These are phyloP conservation scores for Triops cancriformis DNA, from an alignment of 1,140 invertebrate species.

Conservation along the genomic window DNA sequence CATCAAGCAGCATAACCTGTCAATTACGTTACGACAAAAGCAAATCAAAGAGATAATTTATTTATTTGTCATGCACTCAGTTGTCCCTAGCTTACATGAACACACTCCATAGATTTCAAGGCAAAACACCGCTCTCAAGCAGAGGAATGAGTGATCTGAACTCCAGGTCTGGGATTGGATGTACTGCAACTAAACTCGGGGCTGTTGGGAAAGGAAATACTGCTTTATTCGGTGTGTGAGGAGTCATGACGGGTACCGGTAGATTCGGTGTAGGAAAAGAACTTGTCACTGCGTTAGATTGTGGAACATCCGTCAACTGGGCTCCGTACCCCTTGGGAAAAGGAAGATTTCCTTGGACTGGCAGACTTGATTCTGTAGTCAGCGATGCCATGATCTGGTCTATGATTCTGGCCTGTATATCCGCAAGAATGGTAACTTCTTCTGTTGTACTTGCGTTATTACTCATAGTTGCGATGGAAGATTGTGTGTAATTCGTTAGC, in stretches of 20 bases:
- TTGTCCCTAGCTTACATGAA: not conserved
- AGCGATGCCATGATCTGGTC: not conserved
- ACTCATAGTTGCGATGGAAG: not conserved
- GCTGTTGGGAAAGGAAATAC: not conserved
- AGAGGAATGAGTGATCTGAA: not conserved
- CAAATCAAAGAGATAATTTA: not conserved
- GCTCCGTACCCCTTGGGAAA: not conserved
- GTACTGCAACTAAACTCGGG: not conserved
- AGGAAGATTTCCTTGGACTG: not conserved
- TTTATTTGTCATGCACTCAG: not conserved
- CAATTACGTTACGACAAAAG: too few species aligned
- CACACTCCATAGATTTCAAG: not conserved
- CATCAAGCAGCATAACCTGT: too few species aligned
- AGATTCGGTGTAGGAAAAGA: not conserved
- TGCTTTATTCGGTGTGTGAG: not conserved
- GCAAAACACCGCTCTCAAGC: not conserved
- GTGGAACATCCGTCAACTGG: not conserved
- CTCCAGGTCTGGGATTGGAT: not conserved
- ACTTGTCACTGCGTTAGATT: not conserved
- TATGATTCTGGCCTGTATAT: not conserved
- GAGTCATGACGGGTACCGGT: not conserved
- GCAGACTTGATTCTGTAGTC: not conserved
- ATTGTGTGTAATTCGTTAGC: not conserved
- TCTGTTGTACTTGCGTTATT: not conserved
- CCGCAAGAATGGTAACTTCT: not conserved